Percentiles rank a stretch among this genome's conserved stretches.
phyloP scores from a whole-genome alignment of 2,113 vertebrate species.

The Gopherus flavomarginatus region DNA sequence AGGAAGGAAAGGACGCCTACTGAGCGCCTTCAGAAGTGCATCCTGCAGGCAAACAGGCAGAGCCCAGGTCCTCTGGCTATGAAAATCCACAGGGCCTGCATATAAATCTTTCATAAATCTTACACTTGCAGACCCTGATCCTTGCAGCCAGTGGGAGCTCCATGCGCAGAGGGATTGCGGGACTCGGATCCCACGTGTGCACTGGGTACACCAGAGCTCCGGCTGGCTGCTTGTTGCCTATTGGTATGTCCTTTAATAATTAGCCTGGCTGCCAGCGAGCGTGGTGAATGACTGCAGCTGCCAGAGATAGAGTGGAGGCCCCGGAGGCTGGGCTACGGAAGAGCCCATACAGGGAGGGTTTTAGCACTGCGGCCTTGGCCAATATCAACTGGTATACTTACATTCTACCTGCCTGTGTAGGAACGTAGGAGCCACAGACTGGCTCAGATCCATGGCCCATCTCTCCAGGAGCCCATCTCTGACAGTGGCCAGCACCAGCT shows the following conservation, averaged over 20 bases:
- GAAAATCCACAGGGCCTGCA: background rate
- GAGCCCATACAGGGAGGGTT: background rate
- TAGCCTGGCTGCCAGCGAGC: background rate
- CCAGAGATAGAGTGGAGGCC: background rate
- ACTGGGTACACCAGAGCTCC: background rate
- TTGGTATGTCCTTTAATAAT: too few relatives aligned
- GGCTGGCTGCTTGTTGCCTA: background rate
- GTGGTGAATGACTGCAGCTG: background rate
- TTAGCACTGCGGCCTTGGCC: background rate
- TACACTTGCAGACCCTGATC: background rate
- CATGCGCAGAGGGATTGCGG: background rate
- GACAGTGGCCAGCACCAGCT: background rate
- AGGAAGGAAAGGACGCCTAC: background rate
- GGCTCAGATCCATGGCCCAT: rapidly evolving
- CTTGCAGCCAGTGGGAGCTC: background rate
- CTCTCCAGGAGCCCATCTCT: background rate
- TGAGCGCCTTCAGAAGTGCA: background rate
- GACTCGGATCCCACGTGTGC: background rate
- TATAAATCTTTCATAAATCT: background rate
- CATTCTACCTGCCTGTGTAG: rapidly evolving
- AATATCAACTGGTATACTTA: rapidly evolving
- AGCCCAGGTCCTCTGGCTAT: background rate
- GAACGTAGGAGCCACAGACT: background rate
- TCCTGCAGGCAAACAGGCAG: background rate
- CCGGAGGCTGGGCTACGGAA: background rate